A percentile compares a stretch with the other conserved stretches of the same genome.
Conservation (phyloP, 2,797 vertebrate species). For the Psittacula derbiana region DNA sequence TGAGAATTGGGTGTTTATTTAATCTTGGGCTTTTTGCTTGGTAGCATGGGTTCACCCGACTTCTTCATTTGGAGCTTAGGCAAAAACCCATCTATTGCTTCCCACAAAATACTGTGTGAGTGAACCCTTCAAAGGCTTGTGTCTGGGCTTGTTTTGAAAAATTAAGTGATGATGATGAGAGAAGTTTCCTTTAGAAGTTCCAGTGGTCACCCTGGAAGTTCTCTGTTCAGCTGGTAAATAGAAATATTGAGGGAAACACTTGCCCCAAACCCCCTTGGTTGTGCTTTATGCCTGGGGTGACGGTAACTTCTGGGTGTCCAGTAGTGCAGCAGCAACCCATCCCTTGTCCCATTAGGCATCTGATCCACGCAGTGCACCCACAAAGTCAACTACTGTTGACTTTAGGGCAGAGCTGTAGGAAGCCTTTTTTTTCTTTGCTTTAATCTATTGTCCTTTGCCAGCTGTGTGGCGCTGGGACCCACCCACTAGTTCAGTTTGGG, state of each 20-base stretch:
- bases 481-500: neutral
- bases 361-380: accelerated
- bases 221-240: neutral
- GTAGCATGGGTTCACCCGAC: neutral
- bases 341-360: too few species aligned
- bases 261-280: neutral
- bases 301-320: neutral
- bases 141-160: neutral
- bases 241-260: neutral
- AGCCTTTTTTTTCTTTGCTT: neutral
- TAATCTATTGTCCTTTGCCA: neutral
- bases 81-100: neutral
- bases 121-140: neutral
- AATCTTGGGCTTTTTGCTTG: neutral
- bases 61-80: neutral
- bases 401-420: neutral
- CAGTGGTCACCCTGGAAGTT: neutral
- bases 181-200: neutral
- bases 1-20: neutral
- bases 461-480: neutral
- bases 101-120: neutral
- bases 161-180: neutral
- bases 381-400: neutral
- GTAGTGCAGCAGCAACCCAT: neutral
- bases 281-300: neutral